Conservation (phyloP, 2,888 invertebrate species). For the Tinea pellionella region DNA sequence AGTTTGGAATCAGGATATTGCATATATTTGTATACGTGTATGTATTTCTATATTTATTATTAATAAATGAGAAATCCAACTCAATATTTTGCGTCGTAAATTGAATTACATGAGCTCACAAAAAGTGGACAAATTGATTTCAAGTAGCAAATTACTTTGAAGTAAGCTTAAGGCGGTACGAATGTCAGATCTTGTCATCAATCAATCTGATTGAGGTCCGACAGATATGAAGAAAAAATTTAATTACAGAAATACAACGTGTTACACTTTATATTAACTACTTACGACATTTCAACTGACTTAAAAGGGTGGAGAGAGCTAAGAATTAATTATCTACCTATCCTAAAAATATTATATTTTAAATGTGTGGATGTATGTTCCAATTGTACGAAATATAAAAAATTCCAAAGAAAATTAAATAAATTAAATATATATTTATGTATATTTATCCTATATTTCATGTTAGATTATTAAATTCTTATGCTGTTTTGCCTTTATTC, state of each 20-base stretch:
- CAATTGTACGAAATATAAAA: too few species aligned
- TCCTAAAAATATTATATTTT: too few species aligned
- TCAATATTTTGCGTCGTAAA: background rate
- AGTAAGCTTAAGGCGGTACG: background rate
- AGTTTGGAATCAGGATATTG: too few species aligned
- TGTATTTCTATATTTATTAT: background rate
- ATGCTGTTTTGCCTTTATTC: too few species aligned
- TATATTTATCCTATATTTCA: too few species aligned
- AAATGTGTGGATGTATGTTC: too few species aligned
- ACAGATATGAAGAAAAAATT: background rate
- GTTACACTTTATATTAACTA: background rate
- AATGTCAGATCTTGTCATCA: constrained; percentile 6
- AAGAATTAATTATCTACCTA: too few species aligned
- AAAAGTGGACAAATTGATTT: constrained; percentile 62
- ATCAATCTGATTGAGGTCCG: background rate
- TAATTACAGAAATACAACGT: constrained; percentile 1
- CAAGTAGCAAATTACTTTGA: constrained; percentile 53
- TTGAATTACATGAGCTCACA: constrained; percentile 23
- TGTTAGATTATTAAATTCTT: too few species aligned
- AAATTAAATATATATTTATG: too few species aligned
- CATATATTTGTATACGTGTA: background rate
- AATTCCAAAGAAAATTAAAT: too few species aligned
- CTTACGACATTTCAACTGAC: too few species aligned
- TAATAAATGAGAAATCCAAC: background rate
- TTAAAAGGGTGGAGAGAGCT: too few species aligned